Conservation (phyloP, 2,888 invertebrate genomes). For the Folsomia candida region DNA sequence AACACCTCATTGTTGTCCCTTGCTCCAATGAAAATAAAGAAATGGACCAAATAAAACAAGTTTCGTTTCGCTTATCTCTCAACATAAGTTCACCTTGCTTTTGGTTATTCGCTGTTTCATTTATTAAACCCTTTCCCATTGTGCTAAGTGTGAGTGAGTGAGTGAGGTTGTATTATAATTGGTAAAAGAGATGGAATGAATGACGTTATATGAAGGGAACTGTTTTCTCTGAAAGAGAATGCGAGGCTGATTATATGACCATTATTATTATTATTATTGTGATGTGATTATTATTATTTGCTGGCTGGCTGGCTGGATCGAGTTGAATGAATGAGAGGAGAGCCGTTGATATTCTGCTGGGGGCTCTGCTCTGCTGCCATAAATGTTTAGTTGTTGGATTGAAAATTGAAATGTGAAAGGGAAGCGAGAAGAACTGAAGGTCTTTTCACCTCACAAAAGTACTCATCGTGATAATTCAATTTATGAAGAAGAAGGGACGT, state of each 20-base stretch:
- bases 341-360: not conserved
- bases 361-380: not conserved
- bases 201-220: not conserved
- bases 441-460: constrained; percentile 42
- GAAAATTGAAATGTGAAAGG: constrained; percentile 27
- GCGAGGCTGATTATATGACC: not conserved
- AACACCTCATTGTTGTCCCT: not conserved
- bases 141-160: constrained; percentile 1
- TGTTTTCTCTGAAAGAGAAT: constrained; percentile 3
- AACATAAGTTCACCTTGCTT: not conserved
- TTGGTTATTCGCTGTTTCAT: not conserved
- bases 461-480: constrained; percentile 48
- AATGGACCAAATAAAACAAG: not conserved
- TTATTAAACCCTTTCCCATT: not conserved
- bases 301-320: not conserved
- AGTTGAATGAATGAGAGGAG: not conserved
- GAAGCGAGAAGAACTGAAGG: constrained; percentile 34
- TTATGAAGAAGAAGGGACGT: constrained; percentile 37
- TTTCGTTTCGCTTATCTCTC: not conserved
- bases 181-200: not conserved
- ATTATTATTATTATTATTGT: not conserved
- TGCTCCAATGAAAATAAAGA: not conserved
- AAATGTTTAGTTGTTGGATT: constrained; percentile 22
- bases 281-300: constrained; percentile 2
- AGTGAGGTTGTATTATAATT: not conserved